Evolutionary conservation across 2,797 vertebrate species (phyloP).

Genomic region (Leuciscus waleckii): DNA sequence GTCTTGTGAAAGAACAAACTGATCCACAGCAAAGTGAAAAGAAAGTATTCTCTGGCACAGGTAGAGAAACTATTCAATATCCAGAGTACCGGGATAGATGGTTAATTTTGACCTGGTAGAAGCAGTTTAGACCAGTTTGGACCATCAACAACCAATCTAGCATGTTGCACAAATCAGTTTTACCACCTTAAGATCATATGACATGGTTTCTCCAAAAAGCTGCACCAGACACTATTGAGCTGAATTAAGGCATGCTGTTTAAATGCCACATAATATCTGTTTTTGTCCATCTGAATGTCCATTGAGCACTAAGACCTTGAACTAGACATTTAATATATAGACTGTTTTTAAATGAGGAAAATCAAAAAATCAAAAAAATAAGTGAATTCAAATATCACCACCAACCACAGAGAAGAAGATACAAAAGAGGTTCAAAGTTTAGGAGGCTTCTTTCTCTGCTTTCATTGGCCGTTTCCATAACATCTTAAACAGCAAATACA

Average conservation of each 20-base stretch:
- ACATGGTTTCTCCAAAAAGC: neutral
- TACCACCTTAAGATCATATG: neutral
- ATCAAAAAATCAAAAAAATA: neutral
- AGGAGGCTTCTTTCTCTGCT: neutral
- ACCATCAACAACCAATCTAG: neutral
- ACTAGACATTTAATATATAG: neutral
- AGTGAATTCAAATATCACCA: neutral
- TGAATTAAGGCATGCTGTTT: neutral
- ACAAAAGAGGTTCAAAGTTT: neutral
- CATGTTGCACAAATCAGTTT: neutral
- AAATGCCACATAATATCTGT: neutral
- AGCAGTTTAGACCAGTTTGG: neutral
- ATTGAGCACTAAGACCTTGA: neutral
- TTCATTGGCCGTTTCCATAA: slow-evolving; percentile 41
- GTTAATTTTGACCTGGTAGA: neutral
- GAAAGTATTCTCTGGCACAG: slow-evolving; percentile 42
- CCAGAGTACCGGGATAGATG: neutral
- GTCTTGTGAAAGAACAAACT: slow-evolving; percentile 11
- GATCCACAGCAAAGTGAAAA: slow-evolving; percentile 44
- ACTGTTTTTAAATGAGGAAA: no score
- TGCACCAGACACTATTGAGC: neutral
- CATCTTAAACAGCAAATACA: slow-evolving; percentile 41
- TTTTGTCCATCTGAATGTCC: neutral
- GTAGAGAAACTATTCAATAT: neutral
- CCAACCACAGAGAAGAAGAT: neutral